Percentiles rank a stretch among this genome's conserved stretches.
Conservation (phyloP, 2,113 vertebrate genomes). For the Promerops cafer region DNA sequence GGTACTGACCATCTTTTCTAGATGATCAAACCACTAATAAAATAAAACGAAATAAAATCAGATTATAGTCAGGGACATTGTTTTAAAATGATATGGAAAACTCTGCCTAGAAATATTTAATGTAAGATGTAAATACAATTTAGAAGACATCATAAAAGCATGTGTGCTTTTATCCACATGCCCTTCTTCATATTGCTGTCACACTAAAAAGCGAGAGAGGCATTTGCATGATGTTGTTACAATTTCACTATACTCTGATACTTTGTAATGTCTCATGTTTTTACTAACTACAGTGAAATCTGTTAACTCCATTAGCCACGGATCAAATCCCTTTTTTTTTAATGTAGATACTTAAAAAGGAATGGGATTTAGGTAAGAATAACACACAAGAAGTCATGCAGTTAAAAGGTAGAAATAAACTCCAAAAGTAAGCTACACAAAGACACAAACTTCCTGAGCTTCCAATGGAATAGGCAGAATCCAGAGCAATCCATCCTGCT, state of each 20-base stretch:
- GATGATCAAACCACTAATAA: neutral
- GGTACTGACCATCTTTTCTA: neutral
- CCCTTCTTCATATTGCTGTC: neutral
- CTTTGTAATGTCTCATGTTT: neutral
- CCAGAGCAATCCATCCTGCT: neutral
- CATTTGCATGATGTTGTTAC: neutral
- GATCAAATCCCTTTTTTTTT: neutral
- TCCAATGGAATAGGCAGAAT: neutral
- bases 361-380: neutral
- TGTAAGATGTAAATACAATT: neutral
- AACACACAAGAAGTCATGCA: neutral
- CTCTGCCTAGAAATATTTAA: neutral
- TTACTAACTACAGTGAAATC: neutral
- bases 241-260: neutral
- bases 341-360: neutral
- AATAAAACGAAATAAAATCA: neutral
- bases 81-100: neutral
- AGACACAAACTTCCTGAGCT: neutral
- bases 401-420: neutral
- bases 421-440: neutral
- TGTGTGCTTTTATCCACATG: neutral
- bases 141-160: neutral
- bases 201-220: neutral
- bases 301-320: neutral
- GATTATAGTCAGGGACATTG: neutral